These are phyloP conservation scores for Sesamia inferens DNA, from an alignment of 2,888 invertebrate genomes.

Conservation along the genomic window DNA sequence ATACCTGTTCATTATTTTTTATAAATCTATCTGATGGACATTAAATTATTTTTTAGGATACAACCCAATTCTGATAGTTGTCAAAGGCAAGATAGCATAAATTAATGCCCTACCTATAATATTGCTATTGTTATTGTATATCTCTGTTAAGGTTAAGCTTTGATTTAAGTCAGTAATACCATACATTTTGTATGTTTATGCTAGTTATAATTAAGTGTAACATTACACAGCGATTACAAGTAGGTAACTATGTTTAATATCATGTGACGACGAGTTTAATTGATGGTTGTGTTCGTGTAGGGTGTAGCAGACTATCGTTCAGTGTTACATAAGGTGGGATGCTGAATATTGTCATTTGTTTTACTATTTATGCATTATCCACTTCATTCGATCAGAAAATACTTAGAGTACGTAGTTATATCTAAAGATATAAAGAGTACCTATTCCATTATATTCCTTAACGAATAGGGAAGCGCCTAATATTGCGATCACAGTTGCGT, in stretches of 20 bases:
- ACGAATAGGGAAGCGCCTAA: constrained; percentile 72
- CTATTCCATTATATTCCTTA: background rate
- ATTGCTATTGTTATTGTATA: background rate
- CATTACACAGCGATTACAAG: background rate
- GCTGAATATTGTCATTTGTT: background rate
- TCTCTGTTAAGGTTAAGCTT: background rate
- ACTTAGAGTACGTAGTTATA: background rate
- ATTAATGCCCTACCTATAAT: background rate
- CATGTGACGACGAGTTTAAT: background rate
- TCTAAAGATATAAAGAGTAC: too few species aligned
- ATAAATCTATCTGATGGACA: too few species aligned
- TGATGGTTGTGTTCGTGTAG: background rate
- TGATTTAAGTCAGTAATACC: too few species aligned
- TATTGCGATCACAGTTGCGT: constrained; percentile 66
- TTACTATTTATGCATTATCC: background rate
- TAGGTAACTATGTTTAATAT: background rate
- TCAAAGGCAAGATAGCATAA: background rate
- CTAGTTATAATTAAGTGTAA: too few species aligned
- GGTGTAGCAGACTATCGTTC: too few species aligned
- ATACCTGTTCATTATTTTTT: too few species aligned
- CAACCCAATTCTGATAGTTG: too few species aligned
- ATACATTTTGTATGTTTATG: background rate
- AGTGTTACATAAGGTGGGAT: background rate
- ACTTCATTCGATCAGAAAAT: background rate
- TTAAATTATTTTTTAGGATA: too few species aligned